Percentiles rank a stretch among this genome's conserved stretches.
Conservation (phyloP, 2,797 vertebrate genomes). For the Cryptoprocta ferox region DNA sequence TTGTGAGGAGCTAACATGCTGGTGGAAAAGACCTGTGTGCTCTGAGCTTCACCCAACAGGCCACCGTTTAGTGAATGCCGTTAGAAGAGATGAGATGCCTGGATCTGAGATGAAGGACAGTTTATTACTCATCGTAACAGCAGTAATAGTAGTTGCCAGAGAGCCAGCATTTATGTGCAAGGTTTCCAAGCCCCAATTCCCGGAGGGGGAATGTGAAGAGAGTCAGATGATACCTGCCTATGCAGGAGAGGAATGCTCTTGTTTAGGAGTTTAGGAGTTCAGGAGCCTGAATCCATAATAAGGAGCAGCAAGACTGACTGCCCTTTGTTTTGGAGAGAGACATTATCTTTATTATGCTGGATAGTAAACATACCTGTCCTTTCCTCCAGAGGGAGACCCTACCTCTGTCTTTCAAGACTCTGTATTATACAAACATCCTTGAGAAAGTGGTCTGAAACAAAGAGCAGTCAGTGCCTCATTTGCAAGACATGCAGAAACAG, state of each 20-base stretch:
- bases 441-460: neutral
- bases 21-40: neutral
- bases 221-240: neutral
- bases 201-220: neutral
- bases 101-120: neutral
- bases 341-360: neutral
- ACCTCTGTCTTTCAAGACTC: neutral
- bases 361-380: neutral
- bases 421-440: neutral
- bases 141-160: neutral
- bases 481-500: neutral
- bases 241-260: neutral
- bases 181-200: neutral
- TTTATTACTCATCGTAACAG: neutral
- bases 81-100: neutral
- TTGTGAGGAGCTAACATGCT: neutral
- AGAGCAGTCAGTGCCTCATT: neutral
- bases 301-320: neutral
- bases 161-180: neutral
- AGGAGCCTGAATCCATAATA: neutral
- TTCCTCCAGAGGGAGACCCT: neutral
- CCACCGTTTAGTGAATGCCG: neutral
- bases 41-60: neutral
- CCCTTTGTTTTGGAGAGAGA: slow-evolving; percentile 14
- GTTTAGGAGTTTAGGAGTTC: neutral